phyloP scores from a whole-genome alignment of 2,888 invertebrate species.

The Hydropsyche betteni region DNA sequence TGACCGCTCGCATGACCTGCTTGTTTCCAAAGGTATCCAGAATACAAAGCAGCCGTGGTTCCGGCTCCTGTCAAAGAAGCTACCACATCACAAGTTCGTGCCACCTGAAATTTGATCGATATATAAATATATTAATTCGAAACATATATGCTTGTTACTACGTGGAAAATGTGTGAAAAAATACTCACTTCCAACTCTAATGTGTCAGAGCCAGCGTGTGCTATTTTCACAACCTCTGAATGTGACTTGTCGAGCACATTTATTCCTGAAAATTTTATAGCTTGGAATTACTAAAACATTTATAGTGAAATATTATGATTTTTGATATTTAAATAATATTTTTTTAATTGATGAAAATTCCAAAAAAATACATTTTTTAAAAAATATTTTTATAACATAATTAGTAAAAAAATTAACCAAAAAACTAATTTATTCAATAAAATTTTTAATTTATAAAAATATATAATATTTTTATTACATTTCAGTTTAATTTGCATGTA shows the following conservation, averaged over 20 bases:
- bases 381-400: no score
- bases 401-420: no score
- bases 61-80: constrained; percentile 72
- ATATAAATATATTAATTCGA: constrained; percentile 7
- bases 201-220: constrained; percentile 87
- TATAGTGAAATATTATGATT: no score
- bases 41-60: constrained; percentile 70
- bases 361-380: no score
- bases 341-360: no score
- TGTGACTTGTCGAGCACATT: constrained; percentile 93
- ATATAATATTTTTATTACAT: no score
- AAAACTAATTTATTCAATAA: no score
- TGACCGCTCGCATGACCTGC: constrained; percentile 68
- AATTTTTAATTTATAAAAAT: no score
- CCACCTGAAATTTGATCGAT: constrained; percentile 66
- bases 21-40: constrained; percentile 82
- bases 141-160: constrained; percentile 22
- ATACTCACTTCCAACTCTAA: constrained; percentile 78
- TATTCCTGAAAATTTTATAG: constrained; percentile 64
- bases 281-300: no score
- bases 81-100: constrained; percentile 84
- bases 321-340: no score
- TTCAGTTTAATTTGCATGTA: no score
- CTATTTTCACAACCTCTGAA: constrained; percentile 91
- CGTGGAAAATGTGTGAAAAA: neutral